These are phyloP conservation scores for Camelus dromedarius DNA, from an alignment of 2,113 vertebrate genomes.

Conservation along the genomic window DNA sequence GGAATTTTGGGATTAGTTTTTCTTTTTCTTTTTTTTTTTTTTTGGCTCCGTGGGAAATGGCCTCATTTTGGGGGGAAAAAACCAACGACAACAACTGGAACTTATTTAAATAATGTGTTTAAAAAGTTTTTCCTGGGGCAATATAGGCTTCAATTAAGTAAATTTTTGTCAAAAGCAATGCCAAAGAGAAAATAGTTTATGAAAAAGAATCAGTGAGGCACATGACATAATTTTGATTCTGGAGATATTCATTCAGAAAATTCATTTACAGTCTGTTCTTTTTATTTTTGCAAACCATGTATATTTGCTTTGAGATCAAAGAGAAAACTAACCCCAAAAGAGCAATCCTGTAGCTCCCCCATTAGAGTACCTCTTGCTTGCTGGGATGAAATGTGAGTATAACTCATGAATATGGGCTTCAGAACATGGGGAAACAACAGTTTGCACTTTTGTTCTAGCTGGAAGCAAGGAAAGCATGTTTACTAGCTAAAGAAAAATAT, in stretches of 20 bases:
- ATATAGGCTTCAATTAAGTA: constrained; percentile 57
- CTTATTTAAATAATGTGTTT: not conserved
- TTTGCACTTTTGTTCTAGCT: not conserved
- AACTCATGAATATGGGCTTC: not conserved
- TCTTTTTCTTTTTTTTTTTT: not conserved
- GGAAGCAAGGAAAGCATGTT: constrained; percentile 58
- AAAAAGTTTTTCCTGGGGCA: constrained; percentile 3
- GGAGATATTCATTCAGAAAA: constrained; percentile 38
- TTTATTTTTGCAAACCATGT: constrained; percentile 39
- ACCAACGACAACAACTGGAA: not conserved
- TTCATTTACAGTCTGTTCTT: constrained; percentile 17
- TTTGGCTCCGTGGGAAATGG: constrained; percentile 52
- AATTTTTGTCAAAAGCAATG: constrained; percentile 38
- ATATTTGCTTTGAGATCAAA: constrained; percentile 40
- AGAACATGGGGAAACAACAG: not conserved
- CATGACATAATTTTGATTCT: constrained; percentile 42
- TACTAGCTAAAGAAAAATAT: constrained; percentile 40
- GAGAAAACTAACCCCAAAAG: not conserved
- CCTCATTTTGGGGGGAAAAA: not conserved
- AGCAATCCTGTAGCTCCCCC: not conserved
- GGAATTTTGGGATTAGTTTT: constrained; percentile 62
- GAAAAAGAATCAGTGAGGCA: constrained; percentile 64
- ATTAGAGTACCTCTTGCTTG: not conserved
- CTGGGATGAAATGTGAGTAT: not conserved
- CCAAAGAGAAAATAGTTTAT: constrained; percentile 68